Evolutionary conservation across 2,113 vertebrate genomes (phyloP).

Genomic region (Gobiocypris rarus): DNA sequence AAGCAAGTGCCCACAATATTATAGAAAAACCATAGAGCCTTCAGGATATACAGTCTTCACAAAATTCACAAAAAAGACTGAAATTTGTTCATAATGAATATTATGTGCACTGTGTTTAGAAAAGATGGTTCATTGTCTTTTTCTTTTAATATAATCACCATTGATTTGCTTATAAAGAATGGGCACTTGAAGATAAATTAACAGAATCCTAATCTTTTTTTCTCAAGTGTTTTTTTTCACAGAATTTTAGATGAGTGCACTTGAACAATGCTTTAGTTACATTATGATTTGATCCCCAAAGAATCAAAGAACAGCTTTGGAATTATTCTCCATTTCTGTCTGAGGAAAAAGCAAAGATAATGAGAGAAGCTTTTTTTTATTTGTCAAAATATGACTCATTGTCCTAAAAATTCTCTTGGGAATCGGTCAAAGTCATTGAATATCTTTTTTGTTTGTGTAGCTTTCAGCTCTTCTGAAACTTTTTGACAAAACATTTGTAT

Average conservation of each 20-base stretch:
- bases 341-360: conserved; percentile 3
- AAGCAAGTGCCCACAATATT: background rate
- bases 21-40: background rate
- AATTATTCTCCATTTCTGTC: conserved; percentile 10
- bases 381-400: conserved; percentile 10
- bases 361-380: background rate
- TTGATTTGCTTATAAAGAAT: background rate
- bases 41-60: background rate
- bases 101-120: background rate
- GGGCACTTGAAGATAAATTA: conserved; percentile 25
- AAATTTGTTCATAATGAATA: background rate
- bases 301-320: conserved; percentile 5
- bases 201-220: background rate
- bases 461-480: conserved; percentile 3
- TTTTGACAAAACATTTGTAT: background rate
- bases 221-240: background rate
- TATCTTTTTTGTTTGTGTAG: background rate
- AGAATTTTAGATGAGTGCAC: background rate
- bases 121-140: conserved; percentile 6
- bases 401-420: background rate
- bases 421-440: conserved; percentile 9
- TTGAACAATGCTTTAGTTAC: conserved; percentile 6
- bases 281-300: background rate
- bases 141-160: background rate
- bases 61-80: background rate